These are phyloP conservation scores for Delphinus delphis DNA, from an alignment of 2,113 vertebrate genomes.

Conservation along the genomic window DNA sequence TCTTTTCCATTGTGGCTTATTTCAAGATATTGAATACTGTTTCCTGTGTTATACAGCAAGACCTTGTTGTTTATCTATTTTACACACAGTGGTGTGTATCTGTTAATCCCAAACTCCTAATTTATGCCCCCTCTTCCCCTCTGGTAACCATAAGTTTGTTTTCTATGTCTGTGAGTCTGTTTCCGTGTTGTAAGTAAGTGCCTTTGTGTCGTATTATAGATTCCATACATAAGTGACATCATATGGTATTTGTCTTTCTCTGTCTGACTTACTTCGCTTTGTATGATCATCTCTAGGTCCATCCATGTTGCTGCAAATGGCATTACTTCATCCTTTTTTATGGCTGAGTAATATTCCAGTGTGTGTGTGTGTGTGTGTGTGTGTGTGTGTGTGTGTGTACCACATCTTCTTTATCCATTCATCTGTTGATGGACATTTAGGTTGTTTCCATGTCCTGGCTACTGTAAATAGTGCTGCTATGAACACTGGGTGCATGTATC, in stretches of 20 bases:
- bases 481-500: fast-evolving
- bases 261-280: background rate
- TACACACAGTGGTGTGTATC: background rate
- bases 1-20: background rate
- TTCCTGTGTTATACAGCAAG: background rate
- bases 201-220: background rate
- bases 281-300: background rate
- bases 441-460: background rate
- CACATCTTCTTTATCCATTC: background rate
- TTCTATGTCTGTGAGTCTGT: background rate
- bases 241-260: background rate
- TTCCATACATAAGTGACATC: background rate
- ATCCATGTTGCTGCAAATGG: background rate
- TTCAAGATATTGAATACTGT: background rate
- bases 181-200: background rate
- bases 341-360: background rate
- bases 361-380: background rate
- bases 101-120: background rate
- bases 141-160: background rate
- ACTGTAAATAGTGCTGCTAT: background rate
- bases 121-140: background rate
- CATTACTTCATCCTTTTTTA: background rate
- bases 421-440: background rate
- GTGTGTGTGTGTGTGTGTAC: background rate
- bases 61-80: background rate